phyloP scores from a whole-genome alignment of 1,140 invertebrate species.

The Agrilus planipennis region DNA sequence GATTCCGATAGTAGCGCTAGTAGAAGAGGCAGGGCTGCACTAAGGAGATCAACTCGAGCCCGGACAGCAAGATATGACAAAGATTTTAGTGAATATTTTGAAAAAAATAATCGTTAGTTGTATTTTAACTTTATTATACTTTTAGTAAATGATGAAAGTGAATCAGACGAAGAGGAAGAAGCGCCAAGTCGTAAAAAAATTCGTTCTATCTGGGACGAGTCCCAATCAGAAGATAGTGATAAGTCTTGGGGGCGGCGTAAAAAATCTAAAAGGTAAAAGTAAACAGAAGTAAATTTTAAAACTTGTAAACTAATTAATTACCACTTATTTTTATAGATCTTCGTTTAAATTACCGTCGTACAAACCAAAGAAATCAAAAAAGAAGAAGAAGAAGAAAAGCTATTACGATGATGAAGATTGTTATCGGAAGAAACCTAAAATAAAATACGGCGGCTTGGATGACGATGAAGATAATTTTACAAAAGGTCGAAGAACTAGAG shows the following conservation, averaged over 20 bases:
- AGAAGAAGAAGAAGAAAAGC: conserved; percentile 39
- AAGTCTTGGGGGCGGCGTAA: conserved; percentile 41
- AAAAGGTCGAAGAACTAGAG: conserved; percentile 44
- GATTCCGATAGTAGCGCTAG: conserved; percentile 45
- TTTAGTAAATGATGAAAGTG: conserved; percentile 40
- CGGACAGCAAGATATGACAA: conserved; percentile 43
- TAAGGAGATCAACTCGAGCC: conserved; percentile 45
- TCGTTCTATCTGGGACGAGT: conserved; percentile 39
- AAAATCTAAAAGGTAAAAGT: conserved; percentile 7
- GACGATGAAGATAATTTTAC: conserved; percentile 39
- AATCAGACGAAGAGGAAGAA: conserved; percentile 44
- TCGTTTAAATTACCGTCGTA: not conserved
- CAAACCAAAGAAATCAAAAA: conserved; percentile 26
- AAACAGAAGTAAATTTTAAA: not conserved
- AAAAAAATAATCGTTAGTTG: not conserved
- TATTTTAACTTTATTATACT: not conserved
- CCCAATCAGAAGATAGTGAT: conserved; percentile 45
- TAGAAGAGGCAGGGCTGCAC: conserved; percentile 34
- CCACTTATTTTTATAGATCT: not conserved
- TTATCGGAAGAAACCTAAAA: conserved; percentile 34
- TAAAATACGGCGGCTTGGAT: conserved; percentile 40
- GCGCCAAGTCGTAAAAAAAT: conserved; percentile 42
- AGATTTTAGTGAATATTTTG: conserved; percentile 43
- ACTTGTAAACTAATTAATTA: not conserved
- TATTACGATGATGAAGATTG: conserved; percentile 36